These are phyloP conservation scores for Noturus placidus DNA, from an alignment of 2,113 vertebrate species.

Conservation along the genomic window DNA sequence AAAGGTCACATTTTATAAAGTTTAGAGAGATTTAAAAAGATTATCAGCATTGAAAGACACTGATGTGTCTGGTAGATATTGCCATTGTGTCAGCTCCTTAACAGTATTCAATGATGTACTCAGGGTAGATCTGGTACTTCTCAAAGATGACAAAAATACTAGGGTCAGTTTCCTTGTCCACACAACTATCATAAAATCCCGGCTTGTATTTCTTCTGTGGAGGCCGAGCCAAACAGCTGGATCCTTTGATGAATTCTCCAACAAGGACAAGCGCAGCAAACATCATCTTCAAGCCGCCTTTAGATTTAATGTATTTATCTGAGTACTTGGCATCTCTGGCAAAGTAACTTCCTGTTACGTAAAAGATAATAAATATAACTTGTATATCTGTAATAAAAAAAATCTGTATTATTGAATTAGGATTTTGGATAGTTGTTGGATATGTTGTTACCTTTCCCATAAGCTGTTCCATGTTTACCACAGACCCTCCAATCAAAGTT, in stretches of 20 bases:
- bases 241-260: conserved; percentile 60
- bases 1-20: neutral
- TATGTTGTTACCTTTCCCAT: conserved; percentile 12
- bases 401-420: too few species aligned
- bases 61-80: neutral
- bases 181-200: conserved; percentile 68
- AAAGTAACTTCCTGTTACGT: conserved; percentile 73
- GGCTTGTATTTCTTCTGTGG: conserved; percentile 53
- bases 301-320: conserved; percentile 42
- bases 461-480: conserved; percentile 71
- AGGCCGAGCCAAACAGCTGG: conserved; percentile 38
- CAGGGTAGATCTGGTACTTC: conserved; percentile 74
- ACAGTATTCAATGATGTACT: conserved; percentile 65
- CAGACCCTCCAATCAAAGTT: conserved; percentile 83
- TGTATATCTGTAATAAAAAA: neutral
- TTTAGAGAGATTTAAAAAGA: neutral
- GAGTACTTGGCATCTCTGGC: conserved; percentile 68
- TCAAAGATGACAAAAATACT: conserved; percentile 76
- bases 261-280: conserved; percentile 68
- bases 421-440: neutral
- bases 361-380: neutral
- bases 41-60: too few species aligned
- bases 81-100: conserved; percentile 16
- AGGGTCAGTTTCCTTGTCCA: conserved; percentile 53
- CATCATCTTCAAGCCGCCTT: conserved; percentile 50